phyloP scores from a whole-genome alignment of 1,140 invertebrate genomes.

The Chrysomallon squamiferum region DNA sequence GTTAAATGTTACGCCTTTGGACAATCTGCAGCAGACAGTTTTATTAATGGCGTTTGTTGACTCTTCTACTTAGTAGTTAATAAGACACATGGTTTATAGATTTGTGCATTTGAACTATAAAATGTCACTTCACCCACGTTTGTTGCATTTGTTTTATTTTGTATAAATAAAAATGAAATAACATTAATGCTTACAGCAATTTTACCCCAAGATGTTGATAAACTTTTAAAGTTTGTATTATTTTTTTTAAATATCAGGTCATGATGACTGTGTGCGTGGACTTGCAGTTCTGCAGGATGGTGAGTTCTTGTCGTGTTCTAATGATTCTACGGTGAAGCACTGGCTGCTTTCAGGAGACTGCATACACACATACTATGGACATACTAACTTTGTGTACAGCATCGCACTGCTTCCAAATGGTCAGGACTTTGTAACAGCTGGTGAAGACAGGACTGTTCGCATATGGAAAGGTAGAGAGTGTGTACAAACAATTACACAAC shows the following conservation, averaged over 20 bases:
- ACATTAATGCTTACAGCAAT: too few species aligned
- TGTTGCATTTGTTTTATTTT: too few species aligned
- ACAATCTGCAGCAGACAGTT: too few species aligned
- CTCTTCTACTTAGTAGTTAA: too few species aligned
- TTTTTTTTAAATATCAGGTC: slow-evolving; percentile 69
- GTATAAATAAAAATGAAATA: too few species aligned
- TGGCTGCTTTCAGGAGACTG: slow-evolving; percentile 82
- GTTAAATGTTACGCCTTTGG: too few species aligned
- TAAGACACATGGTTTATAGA: too few species aligned
- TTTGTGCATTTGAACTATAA: too few species aligned
- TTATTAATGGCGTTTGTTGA: too few species aligned
- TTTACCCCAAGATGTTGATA: too few species aligned
- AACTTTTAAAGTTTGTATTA: neutral
- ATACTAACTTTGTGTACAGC: slow-evolving; percentile 74
- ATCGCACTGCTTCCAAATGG: slow-evolving; percentile 71
- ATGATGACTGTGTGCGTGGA: slow-evolving; percentile 89
- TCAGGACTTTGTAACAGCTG: slow-evolving; percentile 62
- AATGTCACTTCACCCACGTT: too few species aligned
- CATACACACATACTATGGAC: slow-evolving; percentile 79
- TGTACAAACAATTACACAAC: slow-evolving; percentile 78
- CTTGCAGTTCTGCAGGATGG: slow-evolving; percentile 73
- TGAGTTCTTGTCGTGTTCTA: slow-evolving; percentile 86
- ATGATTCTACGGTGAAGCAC: slow-evolving; percentile 83
- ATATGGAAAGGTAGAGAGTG: slow-evolving; percentile 79
- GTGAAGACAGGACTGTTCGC: slow-evolving; percentile 87